These are phyloP conservation scores for Aythya baeri DNA, from an alignment of 2,113 vertebrate genomes.

Conservation along the genomic window DNA sequence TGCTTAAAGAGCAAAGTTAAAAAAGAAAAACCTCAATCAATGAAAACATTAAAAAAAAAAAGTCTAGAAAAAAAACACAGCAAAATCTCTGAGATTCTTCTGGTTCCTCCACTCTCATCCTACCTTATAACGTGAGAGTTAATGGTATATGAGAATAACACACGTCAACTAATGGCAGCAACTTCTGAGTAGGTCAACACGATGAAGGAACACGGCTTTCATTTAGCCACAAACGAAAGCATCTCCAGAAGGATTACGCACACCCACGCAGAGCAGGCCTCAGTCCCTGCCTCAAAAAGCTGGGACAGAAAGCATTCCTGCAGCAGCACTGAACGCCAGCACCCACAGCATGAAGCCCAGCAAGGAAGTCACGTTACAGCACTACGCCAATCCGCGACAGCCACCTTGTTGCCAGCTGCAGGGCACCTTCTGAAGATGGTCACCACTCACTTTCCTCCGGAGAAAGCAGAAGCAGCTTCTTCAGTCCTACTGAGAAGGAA, in stretches of 20 bases:
- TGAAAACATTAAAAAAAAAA: not conserved
- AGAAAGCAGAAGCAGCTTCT: not conserved
- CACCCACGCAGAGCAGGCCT: not conserved
- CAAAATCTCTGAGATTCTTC: not conserved
- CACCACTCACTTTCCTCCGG: not conserved
- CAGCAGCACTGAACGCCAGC: fast-evolving
- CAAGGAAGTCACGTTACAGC: fast-evolving
- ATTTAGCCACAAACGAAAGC: not conserved
- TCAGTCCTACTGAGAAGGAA: not conserved
- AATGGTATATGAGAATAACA: not conserved
- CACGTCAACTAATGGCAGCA: not conserved
- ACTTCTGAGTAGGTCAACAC: not conserved
- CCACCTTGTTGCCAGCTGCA: not conserved
- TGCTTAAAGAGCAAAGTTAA: not conserved
- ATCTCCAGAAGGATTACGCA: not conserved
- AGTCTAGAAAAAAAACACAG: not conserved
- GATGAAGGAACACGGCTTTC: not conserved
- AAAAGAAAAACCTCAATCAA: not conserved
- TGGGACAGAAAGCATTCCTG: not conserved
- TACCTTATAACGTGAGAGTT: fast-evolving
- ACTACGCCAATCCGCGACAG: fast-evolving
- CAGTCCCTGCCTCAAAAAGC: not conserved
- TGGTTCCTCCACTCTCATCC: not conserved
- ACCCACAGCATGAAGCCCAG: fast-evolving
- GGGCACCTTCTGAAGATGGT: not conserved